phyloP scores from a whole-genome alignment of 2,113 vertebrate genomes.

The Colinus virginianus region DNA sequence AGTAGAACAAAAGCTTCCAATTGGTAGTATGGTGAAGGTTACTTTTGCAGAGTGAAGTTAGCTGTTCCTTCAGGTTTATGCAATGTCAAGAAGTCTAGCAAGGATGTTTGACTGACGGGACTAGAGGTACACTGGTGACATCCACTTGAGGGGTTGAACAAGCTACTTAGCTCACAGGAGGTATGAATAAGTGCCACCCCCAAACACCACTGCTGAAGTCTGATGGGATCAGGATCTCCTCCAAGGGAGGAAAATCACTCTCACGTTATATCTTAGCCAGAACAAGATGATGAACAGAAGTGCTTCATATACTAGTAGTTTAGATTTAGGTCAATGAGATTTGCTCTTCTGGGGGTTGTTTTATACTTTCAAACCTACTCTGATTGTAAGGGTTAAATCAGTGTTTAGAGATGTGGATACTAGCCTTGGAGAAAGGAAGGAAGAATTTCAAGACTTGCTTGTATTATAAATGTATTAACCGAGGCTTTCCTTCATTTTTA shows the following conservation, averaged over 20 bases:
- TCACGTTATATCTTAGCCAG: neutral
- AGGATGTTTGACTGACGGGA: neutral
- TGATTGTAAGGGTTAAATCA: neutral
- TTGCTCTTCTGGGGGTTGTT: neutral
- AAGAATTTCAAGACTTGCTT: neutral
- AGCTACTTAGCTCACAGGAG: neutral
- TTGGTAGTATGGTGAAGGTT: neutral
- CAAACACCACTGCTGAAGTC: neutral
- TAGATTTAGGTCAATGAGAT: neutral
- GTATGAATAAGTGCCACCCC: fast-evolving
- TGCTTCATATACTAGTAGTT: neutral
- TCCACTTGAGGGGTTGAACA: neutral
- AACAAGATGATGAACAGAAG: neutral
- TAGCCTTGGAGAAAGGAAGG: neutral
- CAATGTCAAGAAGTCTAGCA: neutral
- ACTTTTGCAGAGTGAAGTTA: neutral
- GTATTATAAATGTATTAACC: neutral
- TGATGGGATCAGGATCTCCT: neutral
- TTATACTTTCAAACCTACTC: neutral
- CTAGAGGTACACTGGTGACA: neutral
- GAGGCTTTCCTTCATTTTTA: neutral
- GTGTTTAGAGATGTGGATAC: neutral
- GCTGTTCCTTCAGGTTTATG: neutral
- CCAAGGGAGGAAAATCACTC: neutral
- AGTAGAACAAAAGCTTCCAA: fast-evolving